Evolutionary conservation across 2,797 vertebrate genomes (phyloP).

Genomic region (Lophotriccus pileatus): DNA sequence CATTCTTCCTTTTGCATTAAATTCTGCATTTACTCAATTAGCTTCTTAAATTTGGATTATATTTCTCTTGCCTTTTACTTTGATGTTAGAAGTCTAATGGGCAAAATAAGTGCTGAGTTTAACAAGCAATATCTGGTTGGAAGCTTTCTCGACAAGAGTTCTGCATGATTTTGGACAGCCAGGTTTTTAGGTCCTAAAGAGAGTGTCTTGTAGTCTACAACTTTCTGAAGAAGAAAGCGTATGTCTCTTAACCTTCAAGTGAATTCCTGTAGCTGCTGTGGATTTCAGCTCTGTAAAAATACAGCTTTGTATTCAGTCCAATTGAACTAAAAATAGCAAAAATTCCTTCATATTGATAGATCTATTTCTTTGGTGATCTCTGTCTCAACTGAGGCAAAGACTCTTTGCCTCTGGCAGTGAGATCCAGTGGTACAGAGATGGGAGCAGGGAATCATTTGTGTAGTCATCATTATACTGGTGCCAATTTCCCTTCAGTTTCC

Average conservation of each 20-base stretch:
- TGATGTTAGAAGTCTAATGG: neutral
- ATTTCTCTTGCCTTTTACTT: neutral
- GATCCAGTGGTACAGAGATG: neutral
- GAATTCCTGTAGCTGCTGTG: neutral
- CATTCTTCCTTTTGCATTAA: neutral
- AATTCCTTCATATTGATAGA: neutral
- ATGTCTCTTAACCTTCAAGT: neutral
- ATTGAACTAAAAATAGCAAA: neutral
- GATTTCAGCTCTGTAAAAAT: neutral
- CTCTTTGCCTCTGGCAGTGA: neutral
- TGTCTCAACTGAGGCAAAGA: neutral
- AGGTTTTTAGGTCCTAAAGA: neutral
- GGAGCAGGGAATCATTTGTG: neutral
- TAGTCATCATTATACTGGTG: neutral
- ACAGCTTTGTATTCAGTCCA: neutral
- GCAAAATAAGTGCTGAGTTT: neutral
- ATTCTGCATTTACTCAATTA: neutral
- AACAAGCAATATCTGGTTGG: neutral
- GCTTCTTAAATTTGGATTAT: neutral
- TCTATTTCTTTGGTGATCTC: neutral
- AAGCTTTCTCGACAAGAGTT: neutral
- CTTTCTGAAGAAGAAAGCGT: neutral
- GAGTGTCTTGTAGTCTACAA: neutral
- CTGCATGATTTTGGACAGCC: neutral
- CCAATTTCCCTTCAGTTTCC: neutral